These are phyloP conservation scores for zebrafish (Danio rerio) DNA, from an alignment of 2,113 vertebrate species.

Conservation along the genomic window GRCz12tu NC_133180.1:54289501-54290000, in stretches of 20 bases:
- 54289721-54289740: constrained; percentile 76
- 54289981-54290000: constrained; percentile 51
- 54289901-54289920: constrained; percentile 73
- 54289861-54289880: constrained; percentile 71
- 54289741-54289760: constrained; percentile 58
- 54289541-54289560: constrained; percentile 59
- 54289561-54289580: constrained; percentile 57
- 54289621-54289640: constrained; percentile 75
- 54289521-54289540: constrained; percentile 56
- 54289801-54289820: constrained; percentile 70
- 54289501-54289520: not conserved
- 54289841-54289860: constrained; percentile 31
- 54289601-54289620: constrained; percentile 70
- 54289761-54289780: constrained; percentile 55
- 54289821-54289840: constrained; percentile 68
- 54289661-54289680: constrained; percentile 69
- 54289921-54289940: constrained; percentile 72
- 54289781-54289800: constrained; percentile 66
- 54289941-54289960: constrained; percentile 70
- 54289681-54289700: constrained; percentile 70
- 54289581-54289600: constrained; percentile 66
- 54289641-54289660: constrained; percentile 78
- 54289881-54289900: constrained; percentile 78
- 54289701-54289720: constrained; percentile 73
- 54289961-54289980: constrained; percentile 29